phyloP scores from a whole-genome alignment of 1,140 invertebrate species.

The Drosophila saltans region DNA sequence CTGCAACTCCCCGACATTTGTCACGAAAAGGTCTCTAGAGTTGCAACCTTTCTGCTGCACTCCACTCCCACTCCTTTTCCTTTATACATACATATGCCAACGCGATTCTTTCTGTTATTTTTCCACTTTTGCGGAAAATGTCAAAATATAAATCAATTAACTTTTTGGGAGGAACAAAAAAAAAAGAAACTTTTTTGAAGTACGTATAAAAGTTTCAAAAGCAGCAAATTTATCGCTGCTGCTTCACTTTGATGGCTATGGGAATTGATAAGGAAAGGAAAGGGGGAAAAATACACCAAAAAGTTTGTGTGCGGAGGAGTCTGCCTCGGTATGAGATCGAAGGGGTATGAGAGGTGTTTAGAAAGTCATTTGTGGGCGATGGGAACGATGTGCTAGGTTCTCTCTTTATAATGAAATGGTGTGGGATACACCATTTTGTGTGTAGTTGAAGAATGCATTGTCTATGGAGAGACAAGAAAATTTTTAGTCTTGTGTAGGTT shows the following conservation, averaged over 20 bases:
- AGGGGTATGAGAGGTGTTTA: constrained; percentile 22
- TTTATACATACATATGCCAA: background rate
- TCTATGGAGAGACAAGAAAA: background rate
- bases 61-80: constrained; percentile 41
- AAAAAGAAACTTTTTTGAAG: constrained; percentile 21
- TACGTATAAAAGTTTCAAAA: constrained; percentile 42
- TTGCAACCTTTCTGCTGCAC: constrained; percentile 53
- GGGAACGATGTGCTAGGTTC: constrained; percentile 24
- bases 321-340: constrained; percentile 11
- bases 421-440: constrained; percentile 9
- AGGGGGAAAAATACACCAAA: constrained; percentile 4
- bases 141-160: constrained; percentile 80
- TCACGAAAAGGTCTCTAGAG: constrained; percentile 71
- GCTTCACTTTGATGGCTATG: constrained; percentile 21
- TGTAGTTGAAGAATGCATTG: background rate
- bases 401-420: constrained; percentile 1
- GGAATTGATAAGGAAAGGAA: background rate
- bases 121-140: constrained; percentile 55
- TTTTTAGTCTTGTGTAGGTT: background rate
- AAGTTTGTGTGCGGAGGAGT: constrained; percentile 10
- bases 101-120: constrained; percentile 4
- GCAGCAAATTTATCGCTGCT: constrained; percentile 45
- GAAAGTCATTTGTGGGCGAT: constrained; percentile 36
- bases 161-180: constrained; percentile 55
- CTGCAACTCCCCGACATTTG: constrained; percentile 62